Evolutionary conservation across 1,140 invertebrate species (phyloP).

Genomic region (Pseudomyrmex flavicornis): DNA sequence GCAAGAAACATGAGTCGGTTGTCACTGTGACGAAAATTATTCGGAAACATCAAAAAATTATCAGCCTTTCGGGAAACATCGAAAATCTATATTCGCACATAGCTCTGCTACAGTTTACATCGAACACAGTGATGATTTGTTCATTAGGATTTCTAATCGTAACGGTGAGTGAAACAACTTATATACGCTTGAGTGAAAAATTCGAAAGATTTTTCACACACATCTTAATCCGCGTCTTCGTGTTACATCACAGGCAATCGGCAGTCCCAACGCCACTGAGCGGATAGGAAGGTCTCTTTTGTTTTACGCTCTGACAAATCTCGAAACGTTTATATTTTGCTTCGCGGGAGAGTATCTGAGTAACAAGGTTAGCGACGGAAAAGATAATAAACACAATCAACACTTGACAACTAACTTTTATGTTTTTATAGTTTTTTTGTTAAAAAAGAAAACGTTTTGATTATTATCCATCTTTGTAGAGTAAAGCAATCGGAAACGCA

Average conservation of each 20-base stretch:
- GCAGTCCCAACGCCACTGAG: constrained; percentile 9
- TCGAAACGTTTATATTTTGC: constrained; percentile 64
- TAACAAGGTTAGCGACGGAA: constrained; percentile 43
- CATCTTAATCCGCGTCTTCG: too few species aligned
- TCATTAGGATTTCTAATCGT: constrained; percentile 33
- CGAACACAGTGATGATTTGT: constrained; percentile 33
- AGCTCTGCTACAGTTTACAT: constrained; percentile 6
- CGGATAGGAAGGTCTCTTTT: constrained; percentile 38
- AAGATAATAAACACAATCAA: background rate
- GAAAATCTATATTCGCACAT: constrained; percentile 28
- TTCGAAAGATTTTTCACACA: too few species aligned
- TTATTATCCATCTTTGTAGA: constrained; percentile 23
- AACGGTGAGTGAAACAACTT: constrained; percentile 30
- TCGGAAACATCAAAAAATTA: constrained; percentile 46
- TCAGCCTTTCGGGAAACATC: background rate
- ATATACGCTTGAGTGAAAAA: background rate
- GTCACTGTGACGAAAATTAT: constrained; percentile 13
- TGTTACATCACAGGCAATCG: constrained; percentile 35
- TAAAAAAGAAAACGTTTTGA: background rate
- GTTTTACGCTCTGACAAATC: constrained; percentile 50
- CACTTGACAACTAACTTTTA: background rate
- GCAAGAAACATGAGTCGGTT: background rate
- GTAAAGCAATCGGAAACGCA: constrained; percentile 27
- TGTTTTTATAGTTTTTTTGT: background rate
- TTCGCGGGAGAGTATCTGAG: constrained; percentile 67